Evolutionary conservation across 2,888 invertebrate species (phyloP).

Genomic region (Serripes groenlandicus): DNA sequence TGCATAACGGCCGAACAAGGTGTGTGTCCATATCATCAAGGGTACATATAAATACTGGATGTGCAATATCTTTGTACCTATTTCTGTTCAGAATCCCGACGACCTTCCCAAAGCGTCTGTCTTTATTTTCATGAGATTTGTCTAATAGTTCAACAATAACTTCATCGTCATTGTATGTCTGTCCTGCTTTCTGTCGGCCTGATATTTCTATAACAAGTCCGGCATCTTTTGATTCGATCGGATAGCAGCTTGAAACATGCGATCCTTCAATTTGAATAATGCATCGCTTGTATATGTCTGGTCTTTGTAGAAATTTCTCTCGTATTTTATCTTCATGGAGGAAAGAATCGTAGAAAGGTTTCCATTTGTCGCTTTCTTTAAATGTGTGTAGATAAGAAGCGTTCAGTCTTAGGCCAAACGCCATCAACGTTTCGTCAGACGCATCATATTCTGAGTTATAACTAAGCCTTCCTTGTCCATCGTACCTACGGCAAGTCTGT

Average conservation of each 20-base stretch:
- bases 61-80: constrained; percentile 46
- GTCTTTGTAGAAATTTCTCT: constrained; percentile 31
- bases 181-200: constrained; percentile 70
- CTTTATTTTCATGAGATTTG: constrained; percentile 30
- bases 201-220: constrained; percentile 64
- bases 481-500: constrained; percentile 45
- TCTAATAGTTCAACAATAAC: constrained; percentile 71
- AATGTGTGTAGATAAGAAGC: constrained; percentile 35
- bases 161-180: constrained; percentile 69
- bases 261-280: constrained; percentile 63
- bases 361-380: no score
- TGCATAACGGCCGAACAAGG: constrained; percentile 73
- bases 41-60: constrained; percentile 71
- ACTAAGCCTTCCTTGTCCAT: neutral
- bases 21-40: constrained; percentile 67
- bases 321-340: constrained; percentile 9
- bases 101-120: constrained; percentile 66
- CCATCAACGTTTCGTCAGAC: constrained; percentile 23
- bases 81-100: constrained; percentile 57
- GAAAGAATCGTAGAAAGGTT: constrained; percentile 26
- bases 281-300: constrained; percentile 62
- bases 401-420: constrained; percentile 19
- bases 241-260: constrained; percentile 64
- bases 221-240: constrained; percentile 40
- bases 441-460: neutral